A percentile compares a stretch with the other conserved stretches of the same genome.
phyloP scores from a whole-genome alignment of 2,113 vertebrate genomes.

The Grantiella picta region DNA sequence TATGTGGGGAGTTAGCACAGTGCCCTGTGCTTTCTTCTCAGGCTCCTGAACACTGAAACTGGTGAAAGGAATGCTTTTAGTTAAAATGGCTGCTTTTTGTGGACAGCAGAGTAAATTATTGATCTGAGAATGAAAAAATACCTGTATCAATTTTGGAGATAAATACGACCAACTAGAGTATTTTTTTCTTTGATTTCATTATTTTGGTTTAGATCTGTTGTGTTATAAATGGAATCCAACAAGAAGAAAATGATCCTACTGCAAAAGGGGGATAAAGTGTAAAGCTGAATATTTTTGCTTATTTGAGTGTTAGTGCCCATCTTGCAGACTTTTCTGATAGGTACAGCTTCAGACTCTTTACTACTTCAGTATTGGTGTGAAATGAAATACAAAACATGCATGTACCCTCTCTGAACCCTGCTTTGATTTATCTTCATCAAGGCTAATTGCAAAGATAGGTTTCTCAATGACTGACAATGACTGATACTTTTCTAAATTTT shows the following conservation, averaged over 20 bases:
- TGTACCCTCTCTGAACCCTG: not conserved
- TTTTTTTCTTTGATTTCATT: not conserved
- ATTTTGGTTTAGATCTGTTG: not conserved
- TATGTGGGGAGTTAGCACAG: not conserved
- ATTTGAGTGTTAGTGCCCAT: not conserved
- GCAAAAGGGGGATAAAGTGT: not conserved
- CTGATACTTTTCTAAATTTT: not conserved
- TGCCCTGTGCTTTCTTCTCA: not conserved
- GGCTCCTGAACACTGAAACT: not conserved
- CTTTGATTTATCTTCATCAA: not conserved
- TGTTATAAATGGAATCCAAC: not conserved
- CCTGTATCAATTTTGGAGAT: not conserved
- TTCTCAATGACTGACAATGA: not conserved
- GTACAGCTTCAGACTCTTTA: not conserved
- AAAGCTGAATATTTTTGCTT: not conserved
- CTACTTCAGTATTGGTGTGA: not conserved
- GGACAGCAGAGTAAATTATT: not conserved
- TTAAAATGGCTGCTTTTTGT: not conserved
- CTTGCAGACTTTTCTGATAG: not conserved
- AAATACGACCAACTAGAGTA: not conserved
- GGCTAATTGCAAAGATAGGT: not conserved
- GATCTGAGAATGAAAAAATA: not conserved
- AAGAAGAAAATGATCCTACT: not conserved
- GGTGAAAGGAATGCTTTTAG: not conserved
- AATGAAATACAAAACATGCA: not conserved